Base-by-base conservation (phyloP, 2,797 vertebrate genomes). In the Acridotheres tristis region DNA sequence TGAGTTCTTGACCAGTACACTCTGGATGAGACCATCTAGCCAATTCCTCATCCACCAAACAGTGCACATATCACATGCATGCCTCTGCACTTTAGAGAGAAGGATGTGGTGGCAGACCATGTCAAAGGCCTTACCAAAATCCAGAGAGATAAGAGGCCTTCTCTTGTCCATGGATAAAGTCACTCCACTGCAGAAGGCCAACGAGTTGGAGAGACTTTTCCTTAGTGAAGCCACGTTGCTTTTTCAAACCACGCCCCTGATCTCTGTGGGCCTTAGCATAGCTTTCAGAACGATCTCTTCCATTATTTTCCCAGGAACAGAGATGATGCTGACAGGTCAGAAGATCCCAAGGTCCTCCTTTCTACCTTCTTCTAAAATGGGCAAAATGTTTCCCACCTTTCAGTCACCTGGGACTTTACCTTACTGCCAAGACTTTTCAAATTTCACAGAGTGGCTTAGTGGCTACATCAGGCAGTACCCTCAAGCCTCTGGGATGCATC, bases 41-140 rank as follows among this genome's bases (percentile, higher is more conserved):
- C 45, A 61, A 20, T 51, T 29, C n/a, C 10, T 68, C 40, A 47
- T 40, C 13, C 40, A 11, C 23, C n/a, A 27, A n/a, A 29, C 17
- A 43, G 18, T 12, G 22, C n/a, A 45, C 8, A 18, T 27, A 38
- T 11, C 38, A 29, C 42, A 45, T 19, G 40, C 29, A 7, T 25
- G 8, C 43, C 29, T 68, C 55, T 40, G 10, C 29, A n/a, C 11
- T 21, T 59, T 7, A 47, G n/a, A 20, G 5, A 61, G n/a, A 54
- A 54, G 20, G 32, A 18, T 27, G 5, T 26, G 34, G 27, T 32
- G 11, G 32, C 0, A 1, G 7, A 36, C 5, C 8, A 27, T 8
- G 53, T 22, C 15, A 30, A 74, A 67, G 38, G 7, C 32, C 22
- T 51, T 27, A 22, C 14, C 10, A 26, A 32, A 51, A 16, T 18